A percentile compares a stretch with the other conserved stretches of the same genome.
Evolutionary conservation across 2,113 vertebrate species (phyloP).

Genomic region (Numenius arquata): DNA sequence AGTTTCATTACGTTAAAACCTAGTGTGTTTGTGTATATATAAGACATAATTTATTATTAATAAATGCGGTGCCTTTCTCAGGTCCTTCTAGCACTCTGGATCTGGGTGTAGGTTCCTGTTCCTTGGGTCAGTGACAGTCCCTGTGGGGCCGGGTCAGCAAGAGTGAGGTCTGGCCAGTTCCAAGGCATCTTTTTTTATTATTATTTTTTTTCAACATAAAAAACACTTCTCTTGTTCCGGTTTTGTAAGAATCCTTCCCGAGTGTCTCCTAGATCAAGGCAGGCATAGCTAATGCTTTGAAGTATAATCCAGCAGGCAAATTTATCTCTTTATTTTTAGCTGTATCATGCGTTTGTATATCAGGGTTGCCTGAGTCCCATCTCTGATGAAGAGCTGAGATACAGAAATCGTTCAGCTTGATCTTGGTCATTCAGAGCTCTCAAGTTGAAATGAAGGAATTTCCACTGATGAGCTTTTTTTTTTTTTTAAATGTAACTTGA

Average conservation of each 20-base stretch:
- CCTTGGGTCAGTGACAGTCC: neutral
- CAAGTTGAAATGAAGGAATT: neutral
- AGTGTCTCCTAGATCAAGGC: neutral
- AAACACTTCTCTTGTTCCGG: neutral
- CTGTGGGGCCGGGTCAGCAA: neutral
- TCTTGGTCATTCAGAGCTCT: neutral
- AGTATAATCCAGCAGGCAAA: neutral
- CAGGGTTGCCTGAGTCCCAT: neutral
- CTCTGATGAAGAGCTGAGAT: neutral
- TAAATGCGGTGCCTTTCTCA: neutral
- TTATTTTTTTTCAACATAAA: neutral
- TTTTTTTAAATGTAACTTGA: neutral
- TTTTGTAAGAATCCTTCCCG: neutral
- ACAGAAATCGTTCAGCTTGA: neutral
- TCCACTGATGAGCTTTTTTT: neutral
- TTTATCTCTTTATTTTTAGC: slow-evolving; percentile 25
- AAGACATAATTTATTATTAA: neutral
- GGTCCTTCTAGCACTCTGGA: neutral
- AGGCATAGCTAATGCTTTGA: slow-evolving; percentile 6
- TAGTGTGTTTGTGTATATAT: neutral
- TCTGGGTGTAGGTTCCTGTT: neutral
- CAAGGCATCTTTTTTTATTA: neutral
- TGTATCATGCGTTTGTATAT: neutral
- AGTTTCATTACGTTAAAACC: neutral
- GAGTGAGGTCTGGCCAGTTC: neutral